A percentile compares a stretch with the other conserved stretches of the same genome.
Evolutionary conservation across 2,888 invertebrate genomes (phyloP).

Genomic region (Phalera bucephala): DNA sequence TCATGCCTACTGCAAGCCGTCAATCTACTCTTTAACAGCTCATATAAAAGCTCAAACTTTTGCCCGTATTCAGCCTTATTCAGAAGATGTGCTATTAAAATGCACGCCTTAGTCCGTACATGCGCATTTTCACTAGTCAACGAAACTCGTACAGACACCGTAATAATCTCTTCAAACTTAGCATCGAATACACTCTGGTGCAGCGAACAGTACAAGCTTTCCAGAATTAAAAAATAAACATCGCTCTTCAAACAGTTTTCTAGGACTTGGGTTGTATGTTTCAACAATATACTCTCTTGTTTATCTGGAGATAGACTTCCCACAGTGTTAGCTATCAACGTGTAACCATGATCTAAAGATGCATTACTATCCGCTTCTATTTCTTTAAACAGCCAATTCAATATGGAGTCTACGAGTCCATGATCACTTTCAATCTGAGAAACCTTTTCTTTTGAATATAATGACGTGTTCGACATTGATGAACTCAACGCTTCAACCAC

Average conservation of each 20-base stretch:
- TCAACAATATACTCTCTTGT: constrained; percentile 48
- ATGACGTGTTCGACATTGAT: constrained; percentile 54
- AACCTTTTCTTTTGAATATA: constrained; percentile 60
- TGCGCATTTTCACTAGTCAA: constrained; percentile 51
- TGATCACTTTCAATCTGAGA: constrained; percentile 71
- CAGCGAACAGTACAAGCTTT: constrained; percentile 78
- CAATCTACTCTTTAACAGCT: constrained; percentile 50
- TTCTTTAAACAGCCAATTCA: constrained; percentile 61
- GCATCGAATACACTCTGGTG: constrained; percentile 58
- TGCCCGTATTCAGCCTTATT: constrained; percentile 79
- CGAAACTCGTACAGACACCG: constrained; percentile 55
- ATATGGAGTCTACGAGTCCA: constrained; percentile 61
- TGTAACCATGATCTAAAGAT: constrained; percentile 49
- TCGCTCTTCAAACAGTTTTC: constrained; percentile 50
- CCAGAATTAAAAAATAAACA: constrained; percentile 63
- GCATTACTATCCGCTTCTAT: constrained; percentile 42
- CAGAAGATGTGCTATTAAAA: constrained; percentile 81
- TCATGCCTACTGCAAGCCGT: constrained; percentile 41
- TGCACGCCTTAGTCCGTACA: constrained; percentile 66
- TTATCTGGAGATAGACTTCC: constrained; percentile 56
- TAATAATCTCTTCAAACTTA: constrained; percentile 56
- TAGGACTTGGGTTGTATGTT: constrained; percentile 50
- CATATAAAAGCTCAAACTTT: constrained; percentile 65
- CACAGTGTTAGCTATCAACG: constrained; percentile 61
- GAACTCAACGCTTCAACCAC: constrained; percentile 61